A percentile compares a stretch with the other conserved stretches of the same genome.
phyloP scores from a whole-genome alignment of 2,797 vertebrate genomes.

The Ctenochaetus hawaiiensis region DNA sequence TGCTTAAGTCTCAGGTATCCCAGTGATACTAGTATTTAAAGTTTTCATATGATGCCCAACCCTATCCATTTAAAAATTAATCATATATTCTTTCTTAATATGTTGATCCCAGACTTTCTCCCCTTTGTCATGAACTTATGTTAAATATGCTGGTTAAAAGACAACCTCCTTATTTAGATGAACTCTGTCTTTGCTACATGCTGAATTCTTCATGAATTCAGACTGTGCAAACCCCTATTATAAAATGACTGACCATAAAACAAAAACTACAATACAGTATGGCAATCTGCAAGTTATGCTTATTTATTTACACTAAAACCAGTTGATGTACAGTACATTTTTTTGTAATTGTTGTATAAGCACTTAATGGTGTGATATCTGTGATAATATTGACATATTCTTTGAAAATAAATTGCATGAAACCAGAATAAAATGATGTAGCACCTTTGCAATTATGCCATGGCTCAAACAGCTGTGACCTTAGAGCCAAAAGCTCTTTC shows the following conservation, averaged over 20 bases:
- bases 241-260: slow-evolving; percentile 33
- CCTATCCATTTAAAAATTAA: neutral
- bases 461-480: slow-evolving; percentile 61
- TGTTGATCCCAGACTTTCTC: neutral
- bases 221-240: neutral
- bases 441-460: slow-evolving; percentile 83
- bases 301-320: slow-evolving; percentile 83
- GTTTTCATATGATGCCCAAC: neutral
- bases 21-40: neutral
- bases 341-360: slow-evolving; percentile 67
- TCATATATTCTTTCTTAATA: neutral
- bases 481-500: slow-evolving; percentile 53
- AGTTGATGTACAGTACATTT: slow-evolving; percentile 75
- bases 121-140: neutral
- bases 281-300: slow-evolving; percentile 57
- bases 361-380: slow-evolving; percentile 80
- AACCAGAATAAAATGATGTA: slow-evolving; percentile 72
- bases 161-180: neutral
- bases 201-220: slow-evolving; percentile 3
- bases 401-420: slow-evolving; percentile 67
- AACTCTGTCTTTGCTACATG: neutral
- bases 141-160: neutral
- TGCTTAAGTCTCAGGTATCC: neutral
- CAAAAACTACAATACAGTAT: slow-evolving; percentile 48
- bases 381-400: slow-evolving; percentile 56